Evolutionary conservation across 37 sponge, comb jelly and placozoan species (phyloP), one percentile per base, ranked within the genome.

Genomic region (Axinella damicornis): DNA sequence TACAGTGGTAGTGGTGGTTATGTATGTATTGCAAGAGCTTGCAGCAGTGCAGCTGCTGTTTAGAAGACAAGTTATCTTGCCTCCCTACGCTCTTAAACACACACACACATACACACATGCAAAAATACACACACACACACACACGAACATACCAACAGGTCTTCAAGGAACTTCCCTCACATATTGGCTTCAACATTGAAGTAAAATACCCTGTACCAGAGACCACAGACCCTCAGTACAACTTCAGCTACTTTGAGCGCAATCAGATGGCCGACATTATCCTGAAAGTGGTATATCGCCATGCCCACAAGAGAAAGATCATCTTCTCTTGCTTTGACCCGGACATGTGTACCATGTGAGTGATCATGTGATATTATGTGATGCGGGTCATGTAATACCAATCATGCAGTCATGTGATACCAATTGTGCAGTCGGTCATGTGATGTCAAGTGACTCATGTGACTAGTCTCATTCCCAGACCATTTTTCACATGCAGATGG

Each of bases 171-270:
- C n/a, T 79, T 20, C 87, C 87, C 14, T 19, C 25, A 15, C 34
- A 74, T 21, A 41, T 88, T 33, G 88, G 88, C 1, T 88, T 88
- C 62, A 71, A 81, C 27, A 72, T 88, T 12, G 88, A 88, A 32
- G 52, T 88, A n/a, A 88, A 88, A 75, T 80, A 88, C 32, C 88
- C 88, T 27, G 46, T 67, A 1, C 81, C 88, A 55, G 30, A 64
- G 16, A 11, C 12, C 28, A 79, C 27, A 1, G 58, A 46, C 13
- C 55, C 36, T 1, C 1, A n/a, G 14, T 28, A 59, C 19, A 41
- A 52, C 53, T 79, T 79, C 46, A 30, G 37, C 38, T 88, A 65
- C 82, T 81, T 81, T 65, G 88, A 88, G 16, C 18, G 68, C 12
- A 88, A 88, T 59, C 38, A 67, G 25, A 64, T 88, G 76, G 76